Evolutionary conservation across 2,888 invertebrate genomes (phyloP), one percentile per base, ranked within the genome.

Genomic region (Nomada hirtipes): DNA sequence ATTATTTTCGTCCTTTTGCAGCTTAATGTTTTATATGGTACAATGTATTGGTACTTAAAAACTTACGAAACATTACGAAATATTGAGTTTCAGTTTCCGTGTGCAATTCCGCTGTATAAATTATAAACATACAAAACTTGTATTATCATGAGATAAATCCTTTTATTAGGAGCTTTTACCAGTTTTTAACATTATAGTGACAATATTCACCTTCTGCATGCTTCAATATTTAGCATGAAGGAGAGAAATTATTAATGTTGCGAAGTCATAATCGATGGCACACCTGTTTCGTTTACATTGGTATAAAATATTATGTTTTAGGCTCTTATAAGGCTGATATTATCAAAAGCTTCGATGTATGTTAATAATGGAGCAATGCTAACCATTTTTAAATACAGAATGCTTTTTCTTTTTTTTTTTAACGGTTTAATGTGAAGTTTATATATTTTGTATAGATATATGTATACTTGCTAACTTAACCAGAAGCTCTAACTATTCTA

Each of bases 101-200:
- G 59, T 68, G 74, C 60, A 77, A 53, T 63, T 57, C 84, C 74
- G 79, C 70, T 76, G 82, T 87, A 85, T 76, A 86, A 89, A 87
- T 89, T 83, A 89, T 75, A 86, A 79, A 87, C 79, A 84, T 89
- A 88, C 83, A 89, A 89, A 89, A 90, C 86, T 83, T 86, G 72
- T 79, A 65, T 79, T 89, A 89, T 89, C 86, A 89, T 88, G 89
- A 90, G 84, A 85, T 72, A 76, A 68, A 36, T 47, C 42, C 44
- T 44, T 70, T 68, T 36, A 15, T 23, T 67, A 67, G 15, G 67
- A 26, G 67, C 36, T 20, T 29, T 18, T 77, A 36, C 7, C 4
- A 36, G 36, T 53, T 20, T 52, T 52, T 61, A 44, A 57, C 59
- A 57, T 59, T n/a, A 72, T 20, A 13, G 2, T 52, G 50, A 47